A percentile compares a stretch with the other conserved stretches of the same genome.
These are phyloP conservation scores for Stegodyphus dumicola DNA, from an alignment of 1,140 invertebrate genomes.

Conservation along the genomic window DNA sequence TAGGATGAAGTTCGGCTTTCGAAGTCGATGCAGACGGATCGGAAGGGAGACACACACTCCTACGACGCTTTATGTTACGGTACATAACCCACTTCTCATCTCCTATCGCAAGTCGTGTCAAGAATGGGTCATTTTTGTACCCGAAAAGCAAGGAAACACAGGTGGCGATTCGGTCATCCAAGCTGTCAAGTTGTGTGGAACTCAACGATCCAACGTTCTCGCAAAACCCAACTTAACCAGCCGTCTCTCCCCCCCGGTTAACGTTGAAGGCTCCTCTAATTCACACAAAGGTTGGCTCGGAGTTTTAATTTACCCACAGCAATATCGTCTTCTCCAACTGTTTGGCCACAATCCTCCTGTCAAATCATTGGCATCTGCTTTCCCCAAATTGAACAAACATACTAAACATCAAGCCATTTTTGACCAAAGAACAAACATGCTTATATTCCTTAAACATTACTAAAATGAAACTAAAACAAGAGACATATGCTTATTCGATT, in stretches of 20 bases:
- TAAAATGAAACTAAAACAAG: too few species aligned
- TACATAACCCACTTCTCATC: not conserved
- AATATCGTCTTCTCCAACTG: too few species aligned
- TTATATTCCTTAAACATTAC: too few species aligned
- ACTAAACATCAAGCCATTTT: too few species aligned
- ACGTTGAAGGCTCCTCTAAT: too few species aligned
- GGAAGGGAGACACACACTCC: not conserved
- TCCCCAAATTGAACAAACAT: too few species aligned
- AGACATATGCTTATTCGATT: too few species aligned
- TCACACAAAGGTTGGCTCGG: too few species aligned
- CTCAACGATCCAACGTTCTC: not conserved
- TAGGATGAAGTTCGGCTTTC: conserved; percentile 5
- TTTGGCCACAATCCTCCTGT: too few species aligned
- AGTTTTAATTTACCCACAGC: too few species aligned
- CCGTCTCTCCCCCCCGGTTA: not conserved
- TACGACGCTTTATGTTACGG: not conserved
- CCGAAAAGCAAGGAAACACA: not conserved
- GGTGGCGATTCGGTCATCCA: not conserved
- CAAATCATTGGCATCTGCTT: too few species aligned
- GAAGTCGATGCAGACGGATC: not conserved
- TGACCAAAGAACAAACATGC: too few species aligned
- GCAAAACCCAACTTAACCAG: conserved; percentile 9
- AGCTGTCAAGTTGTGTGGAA: not conserved
- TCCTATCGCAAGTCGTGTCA: not conserved
- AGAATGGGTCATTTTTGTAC: not conserved